Evolutionary conservation across 2,888 invertebrate genomes (phyloP), one percentile per base, ranked within the genome.

Genomic region (Hirtodrosophila histrioides): DNA sequence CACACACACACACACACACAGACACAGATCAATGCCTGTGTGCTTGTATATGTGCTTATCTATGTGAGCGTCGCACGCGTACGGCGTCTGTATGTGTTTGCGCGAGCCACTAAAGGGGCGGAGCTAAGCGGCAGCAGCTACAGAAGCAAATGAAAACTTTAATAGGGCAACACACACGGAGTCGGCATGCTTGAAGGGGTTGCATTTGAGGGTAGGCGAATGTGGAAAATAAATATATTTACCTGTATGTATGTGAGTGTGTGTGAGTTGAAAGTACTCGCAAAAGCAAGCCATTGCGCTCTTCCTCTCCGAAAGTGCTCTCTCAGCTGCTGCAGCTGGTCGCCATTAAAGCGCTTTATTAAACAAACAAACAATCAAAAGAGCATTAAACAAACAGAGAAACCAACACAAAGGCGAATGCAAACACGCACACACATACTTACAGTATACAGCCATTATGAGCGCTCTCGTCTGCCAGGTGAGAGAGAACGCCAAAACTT

Each of bases 41-140:
- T 12, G n/a, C 43, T 10, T 49, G 85, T 85, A 31, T 67, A 55
- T 39, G 90, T 89, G 88, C 10, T 69, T 90, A 89, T 89, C 90
- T 89, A 78, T 89, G 90, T 83, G 79, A 69, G 23, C 48, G 48
- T 31, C 50, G 48, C 4, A n/a, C 45, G 55, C 61, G 40, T 43
- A 23, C 24, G 44, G 29, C n/a, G 11, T 5, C 24, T 23, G 46
- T 27, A 11, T 31, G 24, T 36, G 5, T 24, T 64, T 50, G 55
- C 58, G 61, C 40, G 51, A 43, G 55, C 17, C 17, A 46, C 8
- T 31, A 77, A 78, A 69, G 62, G 60, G 90, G 90, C 88, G 90
- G 89, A 88, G 88, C 81, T 57, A 78, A 53, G 7, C 75, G 56
- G 37, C 43, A 57, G 62, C 68, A 53, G 51, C 45, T 56, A 60